phyloP scores from a whole-genome alignment of 2,888 invertebrate genomes.

The Xestia xanthographa region DNA sequence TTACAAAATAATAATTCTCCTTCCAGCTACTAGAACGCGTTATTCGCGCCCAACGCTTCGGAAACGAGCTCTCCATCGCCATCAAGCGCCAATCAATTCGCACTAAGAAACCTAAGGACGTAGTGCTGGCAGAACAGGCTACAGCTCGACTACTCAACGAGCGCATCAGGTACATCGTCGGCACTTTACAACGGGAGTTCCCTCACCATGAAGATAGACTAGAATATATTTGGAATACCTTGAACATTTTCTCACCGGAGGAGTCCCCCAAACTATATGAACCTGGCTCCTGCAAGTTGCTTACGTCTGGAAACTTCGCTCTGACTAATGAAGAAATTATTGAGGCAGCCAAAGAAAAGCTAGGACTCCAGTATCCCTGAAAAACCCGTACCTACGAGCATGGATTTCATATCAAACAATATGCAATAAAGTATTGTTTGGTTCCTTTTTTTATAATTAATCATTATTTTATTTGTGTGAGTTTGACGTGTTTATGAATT shows the following conservation, averaged over 20 bases:
- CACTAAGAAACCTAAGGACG: slow-evolving; percentile 83
- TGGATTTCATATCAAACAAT: background rate
- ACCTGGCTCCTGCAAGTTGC: slow-evolving; percentile 33
- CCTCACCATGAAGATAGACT: slow-evolving; percentile 88
- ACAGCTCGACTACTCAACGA: slow-evolving; percentile 91
- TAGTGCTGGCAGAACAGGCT: slow-evolving; percentile 89
- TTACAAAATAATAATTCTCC: background rate
- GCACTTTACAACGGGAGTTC: slow-evolving; percentile 91
- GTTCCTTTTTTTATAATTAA: background rate
- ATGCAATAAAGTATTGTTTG: background rate
- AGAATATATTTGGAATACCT: slow-evolving; percentile 85
- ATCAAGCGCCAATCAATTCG: slow-evolving; percentile 83
- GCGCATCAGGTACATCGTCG: slow-evolving; percentile 90
- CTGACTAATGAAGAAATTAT: slow-evolving; percentile 57
- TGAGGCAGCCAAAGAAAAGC: background rate
- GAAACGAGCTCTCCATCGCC: slow-evolving; percentile 90
- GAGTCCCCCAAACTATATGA: slow-evolving; percentile 76
- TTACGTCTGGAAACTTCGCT: slow-evolving; percentile 31
- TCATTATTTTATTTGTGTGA: slow-evolving; percentile 33
- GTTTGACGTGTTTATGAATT: slow-evolving; percentile 34
- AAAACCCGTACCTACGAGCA: background rate
- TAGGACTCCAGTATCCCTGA: background rate
- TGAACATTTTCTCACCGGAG: slow-evolving; percentile 83
- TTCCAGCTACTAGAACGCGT: slow-evolving; percentile 89
- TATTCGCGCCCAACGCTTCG: slow-evolving; percentile 93